Base-by-base conservation (phyloP, 2,888 invertebrate genomes). In the Alviniconcha strummeri region DNA sequence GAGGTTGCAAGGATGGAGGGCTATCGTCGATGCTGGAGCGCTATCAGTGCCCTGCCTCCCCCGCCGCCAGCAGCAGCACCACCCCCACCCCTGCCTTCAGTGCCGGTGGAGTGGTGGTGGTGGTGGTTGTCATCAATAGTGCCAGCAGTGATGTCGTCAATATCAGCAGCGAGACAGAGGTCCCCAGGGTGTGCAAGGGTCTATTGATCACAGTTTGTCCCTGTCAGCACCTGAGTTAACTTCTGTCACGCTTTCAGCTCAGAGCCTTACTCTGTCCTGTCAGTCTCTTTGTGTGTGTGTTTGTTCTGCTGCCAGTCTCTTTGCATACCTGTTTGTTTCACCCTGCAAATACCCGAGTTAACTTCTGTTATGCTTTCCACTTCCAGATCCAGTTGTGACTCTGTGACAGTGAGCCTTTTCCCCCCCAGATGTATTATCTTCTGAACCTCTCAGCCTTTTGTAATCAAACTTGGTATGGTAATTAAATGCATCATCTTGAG, bases 181-280 rank as follows among this genome's bases (percentile, higher is more conserved):
- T 52, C 74, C 74, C 74, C 11, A 54, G 74, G 52, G 74, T 19
- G 9, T 54, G 13, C 74, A 54, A 54, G 52, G 74, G 8, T 74
- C 13, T 54, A 74, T 74, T 74, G 74, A 74, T 74, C 54, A 74
- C 8, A 19, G 74, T 74, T 74, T 74, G 74, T 54, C 74, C 74
- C 11, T 74, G 71, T 71, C 71, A 71, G n/a, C 71, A n/a, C n/a
- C 36, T 36, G 36, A 36, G 36, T 36, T 36, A 36, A 36, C 36
- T 36, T 36, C 36, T 36, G 36, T 36, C 36, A 36, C 36, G 36
- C 36, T 36, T 36, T 36, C 36, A 36, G 36, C 36, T 36, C 36
- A 36, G 36, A 36, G 36, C 36, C 36, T 36, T 36, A 36, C 9
- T 71, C 71, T 36, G 36, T 36, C n/a, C 9, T 36, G n/a, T 19